Conservation (phyloP, 2,113 vertebrate genomes). For the Platycercus adscitus region DNA sequence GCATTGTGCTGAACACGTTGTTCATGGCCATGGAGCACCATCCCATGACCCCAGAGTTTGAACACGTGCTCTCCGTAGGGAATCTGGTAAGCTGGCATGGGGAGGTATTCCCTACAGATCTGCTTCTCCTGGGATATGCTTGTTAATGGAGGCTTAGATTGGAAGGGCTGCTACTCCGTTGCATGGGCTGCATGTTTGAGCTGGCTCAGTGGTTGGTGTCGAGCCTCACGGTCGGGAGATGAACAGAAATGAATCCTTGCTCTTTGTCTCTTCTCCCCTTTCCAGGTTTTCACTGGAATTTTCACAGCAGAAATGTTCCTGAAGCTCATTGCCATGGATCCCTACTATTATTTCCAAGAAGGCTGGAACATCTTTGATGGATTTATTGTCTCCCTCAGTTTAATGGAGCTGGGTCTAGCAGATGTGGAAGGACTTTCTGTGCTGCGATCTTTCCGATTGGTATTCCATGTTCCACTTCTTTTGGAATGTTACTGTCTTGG, state of each 20-base stretch:
- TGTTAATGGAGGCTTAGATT: fast-evolving
- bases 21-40: constrained; percentile 99
- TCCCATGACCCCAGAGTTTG: constrained; percentile 89
- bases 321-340: constrained; percentile 97
- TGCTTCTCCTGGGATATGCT: neutral
- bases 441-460: constrained; percentile 98
- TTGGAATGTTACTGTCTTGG: neutral
- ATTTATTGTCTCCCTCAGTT: constrained; percentile 97
- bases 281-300: constrained; percentile 97
- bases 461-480: constrained; percentile 69
- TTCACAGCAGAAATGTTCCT: constrained; percentile 98
- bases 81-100: constrained; percentile 86
- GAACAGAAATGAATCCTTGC: neutral
- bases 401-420: constrained; percentile 91
- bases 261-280: neutral
- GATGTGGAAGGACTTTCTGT: constrained; percentile 97
- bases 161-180: no score
- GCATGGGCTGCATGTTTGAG: neutral
- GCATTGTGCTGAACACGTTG: constrained; percentile 95
- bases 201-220: neutral
- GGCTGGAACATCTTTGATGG: constrained; percentile 99
- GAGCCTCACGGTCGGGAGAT: neutral
- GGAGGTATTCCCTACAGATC: fast-evolving
- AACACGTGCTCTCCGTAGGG: constrained; percentile 85
- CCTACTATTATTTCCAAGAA: constrained; percentile 98